Evolutionary conservation across 2,113 vertebrate species (phyloP).

Genomic region (Bambusicola thoracicus): DNA sequence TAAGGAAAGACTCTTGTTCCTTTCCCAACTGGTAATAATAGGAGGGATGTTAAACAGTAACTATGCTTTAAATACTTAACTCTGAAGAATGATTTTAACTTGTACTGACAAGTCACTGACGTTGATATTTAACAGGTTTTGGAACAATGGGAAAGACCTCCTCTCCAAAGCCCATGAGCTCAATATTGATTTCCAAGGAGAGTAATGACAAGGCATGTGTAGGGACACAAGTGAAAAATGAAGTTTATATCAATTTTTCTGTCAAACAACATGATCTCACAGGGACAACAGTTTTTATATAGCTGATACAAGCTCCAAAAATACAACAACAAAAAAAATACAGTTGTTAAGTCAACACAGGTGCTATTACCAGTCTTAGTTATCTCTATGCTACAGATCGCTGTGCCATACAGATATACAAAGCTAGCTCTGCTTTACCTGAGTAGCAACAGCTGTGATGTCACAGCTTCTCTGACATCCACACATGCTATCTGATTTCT

Average conservation of each 20-base stretch:
- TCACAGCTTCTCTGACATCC: not conserved
- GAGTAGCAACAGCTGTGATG: not conserved
- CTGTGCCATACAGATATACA: not conserved
- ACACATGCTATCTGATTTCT: not conserved
- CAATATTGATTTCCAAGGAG: not conserved
- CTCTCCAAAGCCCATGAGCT: not conserved
- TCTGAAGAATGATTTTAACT: not conserved
- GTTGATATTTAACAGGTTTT: conserved; percentile 4
- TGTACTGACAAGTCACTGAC: not conserved
- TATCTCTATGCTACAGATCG: not conserved
- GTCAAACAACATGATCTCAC: not conserved
- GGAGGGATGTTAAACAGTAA: conserved; percentile 52
- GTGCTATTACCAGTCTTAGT: not conserved
- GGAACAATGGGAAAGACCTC: not conserved
- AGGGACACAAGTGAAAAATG: not conserved
- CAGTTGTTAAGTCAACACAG: not conserved
- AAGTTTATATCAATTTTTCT: not conserved
- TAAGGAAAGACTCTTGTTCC: conserved; percentile 40
- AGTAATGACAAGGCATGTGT: not conserved
- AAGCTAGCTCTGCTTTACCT: not conserved
- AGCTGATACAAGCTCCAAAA: not conserved
- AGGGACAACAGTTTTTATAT: not conserved
- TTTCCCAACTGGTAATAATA: not conserved
- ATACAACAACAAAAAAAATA: not conserved
- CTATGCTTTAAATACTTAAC: conserved; percentile 25